Evolutionary conservation across 2,113 vertebrate species (phyloP).

Genomic region (Sapajus apella): DNA sequence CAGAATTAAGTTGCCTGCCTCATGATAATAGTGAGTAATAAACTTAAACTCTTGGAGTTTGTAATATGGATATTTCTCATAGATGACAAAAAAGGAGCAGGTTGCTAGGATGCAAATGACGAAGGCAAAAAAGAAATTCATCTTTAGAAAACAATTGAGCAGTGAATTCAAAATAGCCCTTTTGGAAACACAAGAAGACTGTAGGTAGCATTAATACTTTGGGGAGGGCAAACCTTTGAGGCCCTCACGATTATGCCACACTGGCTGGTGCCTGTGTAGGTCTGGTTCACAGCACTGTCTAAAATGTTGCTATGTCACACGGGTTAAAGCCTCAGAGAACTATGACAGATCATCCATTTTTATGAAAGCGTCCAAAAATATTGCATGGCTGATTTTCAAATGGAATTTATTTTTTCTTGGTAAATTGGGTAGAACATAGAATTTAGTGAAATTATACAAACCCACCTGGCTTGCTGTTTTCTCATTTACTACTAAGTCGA

Average conservation of each 20-base stretch:
- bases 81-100: not conserved
- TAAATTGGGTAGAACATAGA: constrained; percentile 62
- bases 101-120: not conserved
- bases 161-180: not conserved
- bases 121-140: not conserved
- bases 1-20: not conserved
- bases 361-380: constrained; percentile 49
- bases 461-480: constrained; percentile 36
- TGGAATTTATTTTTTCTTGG: constrained; percentile 53
- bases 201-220: not conserved
- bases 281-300: not conserved
- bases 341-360: constrained; percentile 45
- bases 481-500: constrained; percentile 43
- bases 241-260: not conserved
- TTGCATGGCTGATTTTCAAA: constrained; percentile 52
- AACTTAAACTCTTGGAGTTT: not conserved
- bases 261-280: not conserved
- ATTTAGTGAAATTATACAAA: constrained; percentile 57
- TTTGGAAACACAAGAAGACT: not conserved
- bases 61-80: not conserved
- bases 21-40: not conserved
- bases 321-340: not conserved
- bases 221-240: not conserved
- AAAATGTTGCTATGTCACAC: not conserved
- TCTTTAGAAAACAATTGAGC: not conserved